Conservation (phyloP, 2,113 vertebrate species). For the Rhea pennata region DNA sequence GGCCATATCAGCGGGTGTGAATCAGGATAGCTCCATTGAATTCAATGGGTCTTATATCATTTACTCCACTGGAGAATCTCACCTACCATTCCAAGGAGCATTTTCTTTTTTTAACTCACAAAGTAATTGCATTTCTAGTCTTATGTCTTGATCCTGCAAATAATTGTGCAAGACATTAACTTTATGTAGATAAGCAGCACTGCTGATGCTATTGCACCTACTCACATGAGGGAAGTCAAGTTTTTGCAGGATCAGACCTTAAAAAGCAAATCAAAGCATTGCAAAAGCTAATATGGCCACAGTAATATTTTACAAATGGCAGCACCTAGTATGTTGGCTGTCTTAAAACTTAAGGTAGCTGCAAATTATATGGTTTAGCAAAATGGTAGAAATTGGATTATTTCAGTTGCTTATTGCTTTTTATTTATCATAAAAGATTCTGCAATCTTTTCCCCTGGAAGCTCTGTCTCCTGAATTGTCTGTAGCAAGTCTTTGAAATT, state of each 20-base stretch:
- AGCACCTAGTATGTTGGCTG: not conserved
- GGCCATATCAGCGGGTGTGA: constrained; percentile 41
- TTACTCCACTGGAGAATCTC: constrained; percentile 46
- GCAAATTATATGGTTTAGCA: not conserved
- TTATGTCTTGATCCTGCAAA: constrained; percentile 37
- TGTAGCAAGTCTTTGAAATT: constrained; percentile 62
- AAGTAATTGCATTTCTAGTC: constrained; percentile 36
- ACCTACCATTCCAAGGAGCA: constrained; percentile 30
- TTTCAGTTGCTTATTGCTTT: not conserved
- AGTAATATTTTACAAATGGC: not conserved
- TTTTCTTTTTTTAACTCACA: constrained; percentile 10
- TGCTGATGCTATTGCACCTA: not conserved
- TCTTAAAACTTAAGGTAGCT: not conserved
- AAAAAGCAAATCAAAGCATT: not conserved
- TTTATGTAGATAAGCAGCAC: constrained; percentile 10
- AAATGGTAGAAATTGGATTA: not conserved
- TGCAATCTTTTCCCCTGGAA: not conserved
- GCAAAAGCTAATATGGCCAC: not conserved
- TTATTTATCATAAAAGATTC: not conserved
- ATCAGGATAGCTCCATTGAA: constrained; percentile 13
- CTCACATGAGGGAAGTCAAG: not conserved
- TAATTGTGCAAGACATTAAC: constrained; percentile 55
- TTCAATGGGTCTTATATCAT: constrained; percentile 37
- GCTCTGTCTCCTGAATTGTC: not conserved
- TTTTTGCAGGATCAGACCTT: constrained; percentile 9